These are phyloP conservation scores for Sphinx pinastri DNA, from an alignment of 2,888 invertebrate genomes.

Conservation along the genomic window DNA sequence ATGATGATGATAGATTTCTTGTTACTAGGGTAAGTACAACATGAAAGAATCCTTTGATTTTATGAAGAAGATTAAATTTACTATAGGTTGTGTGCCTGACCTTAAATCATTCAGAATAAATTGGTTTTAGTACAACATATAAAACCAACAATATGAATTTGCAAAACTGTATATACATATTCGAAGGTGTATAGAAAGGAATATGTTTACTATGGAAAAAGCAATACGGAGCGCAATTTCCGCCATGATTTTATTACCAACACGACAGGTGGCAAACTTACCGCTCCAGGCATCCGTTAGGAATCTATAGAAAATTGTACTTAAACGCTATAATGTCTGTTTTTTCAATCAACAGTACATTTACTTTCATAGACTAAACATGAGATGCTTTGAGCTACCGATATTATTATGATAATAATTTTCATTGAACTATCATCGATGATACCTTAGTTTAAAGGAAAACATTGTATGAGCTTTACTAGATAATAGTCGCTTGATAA, in stretches of 20 bases:
- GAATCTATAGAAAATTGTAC: conserved; percentile 1
- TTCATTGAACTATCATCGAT: no score
- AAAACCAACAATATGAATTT: background rate
- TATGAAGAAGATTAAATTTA: no score
- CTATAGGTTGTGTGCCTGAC: no score
- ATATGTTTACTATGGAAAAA: background rate
- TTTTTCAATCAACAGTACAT: background rate
- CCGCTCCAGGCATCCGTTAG: conserved; percentile 11
- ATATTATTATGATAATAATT: no score
- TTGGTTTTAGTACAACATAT: background rate
- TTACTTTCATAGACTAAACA: background rate
- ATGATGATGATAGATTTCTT: no score
- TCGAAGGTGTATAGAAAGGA: background rate
- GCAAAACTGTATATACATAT: background rate
- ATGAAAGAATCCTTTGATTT: no score
- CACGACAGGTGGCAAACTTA: conserved; percentile 11
- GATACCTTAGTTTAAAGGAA: no score
- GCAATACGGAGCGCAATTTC: conserved; percentile 15
- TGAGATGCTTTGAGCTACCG: no score
- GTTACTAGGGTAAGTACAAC: no score
- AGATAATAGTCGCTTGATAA: no score
- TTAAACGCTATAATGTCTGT: conserved; percentile 3
- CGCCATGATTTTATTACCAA: conserved; percentile 15
- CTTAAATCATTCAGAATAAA: background rate
- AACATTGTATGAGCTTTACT: no score